Conservation (phyloP, 2,888 invertebrate species). For the Periphyllus acericola region DNA sequence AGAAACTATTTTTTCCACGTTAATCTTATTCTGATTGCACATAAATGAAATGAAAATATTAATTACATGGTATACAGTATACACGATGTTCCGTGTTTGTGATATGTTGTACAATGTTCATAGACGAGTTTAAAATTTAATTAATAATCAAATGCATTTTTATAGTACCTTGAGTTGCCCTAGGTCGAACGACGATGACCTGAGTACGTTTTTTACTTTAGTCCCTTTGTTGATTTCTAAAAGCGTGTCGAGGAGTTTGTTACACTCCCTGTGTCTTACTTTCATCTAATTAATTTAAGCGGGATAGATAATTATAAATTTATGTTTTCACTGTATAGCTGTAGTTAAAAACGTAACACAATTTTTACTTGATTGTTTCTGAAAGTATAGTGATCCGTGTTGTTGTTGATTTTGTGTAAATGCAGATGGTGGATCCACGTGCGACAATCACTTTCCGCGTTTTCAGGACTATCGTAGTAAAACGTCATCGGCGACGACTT, state of each 20-base stretch:
- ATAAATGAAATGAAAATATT: background rate
- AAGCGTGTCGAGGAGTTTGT: conserved; percentile 69
- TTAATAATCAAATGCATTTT: background rate
- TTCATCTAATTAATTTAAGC: conserved; percentile 9
- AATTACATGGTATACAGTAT: background rate
- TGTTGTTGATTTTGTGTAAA: conserved; percentile 63
- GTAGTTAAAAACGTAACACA: background rate
- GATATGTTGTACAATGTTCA: too few species aligned
- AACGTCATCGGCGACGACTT: conserved; percentile 69
- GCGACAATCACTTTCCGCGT: conserved; percentile 66
- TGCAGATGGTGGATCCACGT: conserved; percentile 67
- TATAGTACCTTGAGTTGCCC: conserved; percentile 21
- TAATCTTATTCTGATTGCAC: conserved; percentile 67
- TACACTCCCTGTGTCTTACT: conserved; percentile 69
- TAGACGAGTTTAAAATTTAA: conserved; percentile 7
- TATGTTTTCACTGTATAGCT: too few species aligned
- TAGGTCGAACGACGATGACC: background rate
- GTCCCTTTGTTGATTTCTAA: conserved; percentile 69
- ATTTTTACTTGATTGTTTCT: conserved; percentile 67
- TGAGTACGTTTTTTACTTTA: conserved; percentile 63
- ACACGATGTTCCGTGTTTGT: too few species aligned
- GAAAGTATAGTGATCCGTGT: conserved; percentile 66
- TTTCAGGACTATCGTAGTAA: conserved; percentile 68
- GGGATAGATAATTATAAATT: too few species aligned
- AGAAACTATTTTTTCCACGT: conserved; percentile 69